Base-by-base conservation (phyloP, 1,140 invertebrate genomes). In the Bombus vancouverensis region DNA sequence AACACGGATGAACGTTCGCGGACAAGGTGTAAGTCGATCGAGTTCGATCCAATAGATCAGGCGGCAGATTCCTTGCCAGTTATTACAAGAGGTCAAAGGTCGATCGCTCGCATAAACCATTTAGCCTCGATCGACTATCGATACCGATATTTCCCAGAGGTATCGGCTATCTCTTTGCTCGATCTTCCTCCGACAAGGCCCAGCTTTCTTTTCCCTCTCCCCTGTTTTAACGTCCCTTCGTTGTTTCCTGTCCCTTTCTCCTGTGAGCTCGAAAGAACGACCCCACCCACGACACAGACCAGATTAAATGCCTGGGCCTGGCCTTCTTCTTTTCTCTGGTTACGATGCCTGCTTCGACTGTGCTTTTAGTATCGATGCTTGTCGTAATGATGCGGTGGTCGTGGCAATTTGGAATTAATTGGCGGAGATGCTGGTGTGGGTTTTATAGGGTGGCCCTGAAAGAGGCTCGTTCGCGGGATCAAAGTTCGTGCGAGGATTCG, bases 91-190 rank as follows among this genome's bases (percentile, higher is more conserved):
- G 93, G 92, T 93, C 93, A 89, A 86, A 93, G 93, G 93, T 94
- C 93, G 92, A 92, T 91, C 89, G 93, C 89, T 94, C 93, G 92
- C 93, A 93, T 94, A 94, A 94, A 93, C 92, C 93, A 94, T 94
- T 94, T 94, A 93, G 90, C 80, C 90, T 88, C 89, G 93, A 94
- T 94, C 92, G 90, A 90, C 92, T 93, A 93, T 93, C 92, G 92
- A 93, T 93, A 93, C 92, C 92, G 93, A 93, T 93, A 93, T 94
- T 94, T 94, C 93, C 92, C 92, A 93, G 92, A 93, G 93, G 93
- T 93, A 93, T 92, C 92, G 92, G 86, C 88, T 94, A 94, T 94
- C 90, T 92, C 82, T 70, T 34, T 72, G 78, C 70, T 91, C 89
- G 83, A 90, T 90, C 90, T 88, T 86, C 53, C 62, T 84, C 90